phyloP scores from a whole-genome alignment of 2,113 vertebrate genomes.

The Tursiops truncatus region DNA sequence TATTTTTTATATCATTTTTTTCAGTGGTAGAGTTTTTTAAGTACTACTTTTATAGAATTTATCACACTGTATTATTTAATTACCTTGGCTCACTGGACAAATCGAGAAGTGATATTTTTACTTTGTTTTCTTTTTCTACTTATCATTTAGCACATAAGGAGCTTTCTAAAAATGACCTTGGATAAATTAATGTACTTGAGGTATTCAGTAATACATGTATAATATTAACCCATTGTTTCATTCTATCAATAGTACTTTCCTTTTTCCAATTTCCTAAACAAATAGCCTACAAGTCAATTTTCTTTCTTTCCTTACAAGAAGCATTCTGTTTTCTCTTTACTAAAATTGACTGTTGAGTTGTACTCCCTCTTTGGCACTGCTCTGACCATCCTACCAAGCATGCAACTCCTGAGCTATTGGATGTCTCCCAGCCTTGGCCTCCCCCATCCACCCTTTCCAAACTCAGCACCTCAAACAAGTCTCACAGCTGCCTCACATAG shows the following conservation, averaged over 20 bases:
- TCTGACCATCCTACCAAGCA: rapidly evolving
- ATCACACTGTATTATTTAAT: too few relatives aligned
- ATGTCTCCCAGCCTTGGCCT: rapidly evolving
- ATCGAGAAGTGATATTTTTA: background rate
- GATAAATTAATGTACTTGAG: background rate
- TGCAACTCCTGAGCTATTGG: rapidly evolving
- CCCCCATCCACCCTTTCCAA: rapidly evolving
- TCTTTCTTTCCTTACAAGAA: background rate
- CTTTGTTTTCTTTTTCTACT: background rate
- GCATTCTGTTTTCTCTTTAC: background rate
- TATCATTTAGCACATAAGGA: background rate
- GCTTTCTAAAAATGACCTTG: background rate
- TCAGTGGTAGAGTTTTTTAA: background rate
- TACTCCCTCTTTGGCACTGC: rapidly evolving
- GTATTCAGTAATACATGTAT: background rate
- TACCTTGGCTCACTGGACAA: background rate
- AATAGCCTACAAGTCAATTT: background rate
- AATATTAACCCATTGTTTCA: background rate
- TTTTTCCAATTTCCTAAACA: background rate
- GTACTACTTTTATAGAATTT: background rate
- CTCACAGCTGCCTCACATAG: rapidly evolving
- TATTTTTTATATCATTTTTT: background rate
- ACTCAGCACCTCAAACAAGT: rapidly evolving
- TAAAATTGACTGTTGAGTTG: background rate
- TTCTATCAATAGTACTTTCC: background rate